Base-by-base conservation (phyloP, 2,797 vertebrate species). In the Vireo griseus region DNA sequence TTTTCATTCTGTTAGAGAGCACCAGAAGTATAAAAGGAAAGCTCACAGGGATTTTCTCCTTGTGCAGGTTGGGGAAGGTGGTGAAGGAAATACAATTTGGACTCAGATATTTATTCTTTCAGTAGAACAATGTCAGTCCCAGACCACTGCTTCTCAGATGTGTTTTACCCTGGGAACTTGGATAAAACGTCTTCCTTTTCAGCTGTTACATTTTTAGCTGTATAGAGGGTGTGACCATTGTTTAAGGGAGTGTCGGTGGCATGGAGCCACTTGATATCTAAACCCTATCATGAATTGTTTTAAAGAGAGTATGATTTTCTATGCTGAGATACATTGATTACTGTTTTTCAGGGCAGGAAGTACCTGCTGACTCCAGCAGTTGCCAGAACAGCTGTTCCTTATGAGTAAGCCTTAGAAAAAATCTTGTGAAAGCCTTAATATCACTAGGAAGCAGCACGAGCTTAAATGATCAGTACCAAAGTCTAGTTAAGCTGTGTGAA, bases 41-140 rank as follows among this genome's bases (percentile, higher is more conserved):
- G 73, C 71, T 39, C 77, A 29, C 71, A 44, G 62, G 69, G 72
- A 48, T 93, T 96, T 97, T 97, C 92, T 96, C 96, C 97, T 95
- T 86, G 51, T 83, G 96, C 10, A 28, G 90, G 91, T 58, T 48
- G n/a, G 66, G 88, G 95, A 77, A 84, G 80, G 95, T 67, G 91
- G 71, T 88, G 82, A 96, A 97, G 97, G 97, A 97, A 97, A 90
- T 77, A 92, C 0, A 2, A 69, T 81, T 86, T 94, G 93, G 95
- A 73, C 86, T 96, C 90, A 86, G 97, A 74, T 96, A 47, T 79
- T 95, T 94, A 88, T 95, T 97, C 96, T 96, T 96, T 63, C 29
- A 80, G 92, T 62, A 96, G 97, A 97, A 97, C 97, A 97, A 96
- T 97, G 81, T 94, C 94, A 79, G 51, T 79, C 78, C 63, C 86